phyloP scores from a whole-genome alignment of 2,113 vertebrate genomes.

The Myrmophylax atrothorax region DNA sequence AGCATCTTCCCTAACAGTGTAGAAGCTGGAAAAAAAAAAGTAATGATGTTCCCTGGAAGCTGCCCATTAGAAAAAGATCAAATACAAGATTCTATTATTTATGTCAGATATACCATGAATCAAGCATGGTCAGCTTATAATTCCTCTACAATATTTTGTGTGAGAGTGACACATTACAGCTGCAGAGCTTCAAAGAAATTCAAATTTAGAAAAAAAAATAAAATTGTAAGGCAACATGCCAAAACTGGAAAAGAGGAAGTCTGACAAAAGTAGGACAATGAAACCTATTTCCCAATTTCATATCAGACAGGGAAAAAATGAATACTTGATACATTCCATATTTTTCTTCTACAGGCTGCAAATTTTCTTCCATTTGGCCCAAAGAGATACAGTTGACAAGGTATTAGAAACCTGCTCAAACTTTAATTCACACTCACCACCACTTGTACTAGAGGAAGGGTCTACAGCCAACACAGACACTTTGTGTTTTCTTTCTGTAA shows the following conservation, averaged over 20 bases:
- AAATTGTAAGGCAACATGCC: background rate
- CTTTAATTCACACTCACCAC: conserved; percentile 80
- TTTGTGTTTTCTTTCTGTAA: conserved; percentile 89
- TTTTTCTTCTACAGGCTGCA: background rate
- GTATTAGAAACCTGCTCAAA: background rate
- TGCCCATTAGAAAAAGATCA: background rate
- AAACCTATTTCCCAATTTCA: background rate
- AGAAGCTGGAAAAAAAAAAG: background rate
- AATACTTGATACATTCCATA: background rate
- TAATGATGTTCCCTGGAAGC: background rate
- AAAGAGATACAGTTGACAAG: background rate
- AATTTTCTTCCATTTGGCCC: background rate
- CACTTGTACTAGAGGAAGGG: conserved; percentile 94
- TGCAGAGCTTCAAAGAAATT: background rate
- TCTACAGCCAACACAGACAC: conserved; percentile 95
- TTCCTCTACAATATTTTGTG: background rate
- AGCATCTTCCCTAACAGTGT: background rate
- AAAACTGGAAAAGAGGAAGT: background rate
- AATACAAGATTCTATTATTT: background rate
- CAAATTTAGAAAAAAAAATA: background rate
- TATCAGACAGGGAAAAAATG: accelerated
- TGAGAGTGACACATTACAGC: background rate
- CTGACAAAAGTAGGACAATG: background rate
- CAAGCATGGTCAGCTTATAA: background rate
- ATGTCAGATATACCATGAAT: background rate